phyloP scores from a whole-genome alignment of 1,140 invertebrate species.

The Sitobion miscanthi region DNA sequence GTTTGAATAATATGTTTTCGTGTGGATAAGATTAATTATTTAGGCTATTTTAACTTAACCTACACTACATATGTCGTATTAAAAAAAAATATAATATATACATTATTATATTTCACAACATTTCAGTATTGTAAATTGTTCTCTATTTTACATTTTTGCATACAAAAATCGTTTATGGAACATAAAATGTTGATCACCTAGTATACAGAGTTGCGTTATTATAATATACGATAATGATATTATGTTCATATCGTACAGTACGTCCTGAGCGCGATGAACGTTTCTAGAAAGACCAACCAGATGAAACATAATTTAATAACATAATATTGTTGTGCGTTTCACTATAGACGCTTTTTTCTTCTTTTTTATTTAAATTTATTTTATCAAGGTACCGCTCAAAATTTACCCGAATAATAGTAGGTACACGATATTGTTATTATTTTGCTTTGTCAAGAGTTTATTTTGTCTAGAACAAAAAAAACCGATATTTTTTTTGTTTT shows the following conservation, averaged over 20 bases:
- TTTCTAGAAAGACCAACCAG: not conserved
- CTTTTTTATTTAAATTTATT: not conserved
- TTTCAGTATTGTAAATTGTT: not conserved
- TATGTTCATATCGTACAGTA: not conserved
- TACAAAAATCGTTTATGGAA: not conserved
- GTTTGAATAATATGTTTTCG: not conserved
- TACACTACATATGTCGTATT: too few relatives aligned
- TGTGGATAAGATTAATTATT: not conserved
- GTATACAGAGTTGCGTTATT: not conserved
- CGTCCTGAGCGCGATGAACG: not conserved
- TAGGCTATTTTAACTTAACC: too few relatives aligned
- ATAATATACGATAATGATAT: not conserved
- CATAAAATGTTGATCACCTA: not conserved
- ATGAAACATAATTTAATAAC: not conserved
- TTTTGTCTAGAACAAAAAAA: not conserved
- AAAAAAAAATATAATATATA: too few relatives aligned
- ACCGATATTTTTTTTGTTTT: not conserved
- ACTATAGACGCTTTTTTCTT: not conserved
- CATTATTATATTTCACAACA: not conserved
- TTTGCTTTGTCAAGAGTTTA: not conserved
- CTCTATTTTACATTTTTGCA: not conserved
- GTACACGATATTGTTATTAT: not conserved
- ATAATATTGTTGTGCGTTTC: not conserved
- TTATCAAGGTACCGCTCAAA: not conserved
- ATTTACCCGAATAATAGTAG: not conserved